Evolutionary conservation across 2,797 vertebrate genomes (phyloP).

Genomic region (Halcyon badia): DNA sequence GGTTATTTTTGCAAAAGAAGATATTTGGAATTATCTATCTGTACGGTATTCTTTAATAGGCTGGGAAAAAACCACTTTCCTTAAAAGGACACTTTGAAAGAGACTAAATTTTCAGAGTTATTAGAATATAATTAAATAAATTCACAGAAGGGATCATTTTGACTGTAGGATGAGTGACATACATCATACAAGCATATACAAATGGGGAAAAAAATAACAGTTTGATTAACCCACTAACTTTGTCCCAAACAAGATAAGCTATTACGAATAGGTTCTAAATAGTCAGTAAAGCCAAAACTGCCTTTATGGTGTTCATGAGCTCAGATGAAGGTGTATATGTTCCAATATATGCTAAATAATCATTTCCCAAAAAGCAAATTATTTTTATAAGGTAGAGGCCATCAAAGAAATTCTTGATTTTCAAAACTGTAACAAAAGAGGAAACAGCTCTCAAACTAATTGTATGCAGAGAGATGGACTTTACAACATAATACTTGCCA

Average conservation of each 20-base stretch:
- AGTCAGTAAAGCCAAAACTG: background rate
- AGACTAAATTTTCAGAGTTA: background rate
- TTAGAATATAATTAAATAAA: background rate
- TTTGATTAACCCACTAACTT: background rate
- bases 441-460: background rate
- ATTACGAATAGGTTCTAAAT: background rate
- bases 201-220: background rate
- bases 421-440: background rate
- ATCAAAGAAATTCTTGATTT: background rate
- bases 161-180: background rate
- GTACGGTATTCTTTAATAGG: background rate
- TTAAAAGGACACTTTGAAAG: background rate
- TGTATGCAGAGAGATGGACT: background rate
- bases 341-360: background rate
- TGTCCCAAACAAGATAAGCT: background rate
- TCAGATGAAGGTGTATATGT: background rate
- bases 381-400: background rate
- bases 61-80: background rate
- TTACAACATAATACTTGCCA: background rate
- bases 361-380: background rate
- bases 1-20: constrained; percentile 4
- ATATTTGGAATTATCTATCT: background rate
- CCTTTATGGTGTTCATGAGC: background rate
- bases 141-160: background rate
- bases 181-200: background rate